Base-by-base conservation (phyloP, 2,797 vertebrate species). In the Betta splendens region DNA sequence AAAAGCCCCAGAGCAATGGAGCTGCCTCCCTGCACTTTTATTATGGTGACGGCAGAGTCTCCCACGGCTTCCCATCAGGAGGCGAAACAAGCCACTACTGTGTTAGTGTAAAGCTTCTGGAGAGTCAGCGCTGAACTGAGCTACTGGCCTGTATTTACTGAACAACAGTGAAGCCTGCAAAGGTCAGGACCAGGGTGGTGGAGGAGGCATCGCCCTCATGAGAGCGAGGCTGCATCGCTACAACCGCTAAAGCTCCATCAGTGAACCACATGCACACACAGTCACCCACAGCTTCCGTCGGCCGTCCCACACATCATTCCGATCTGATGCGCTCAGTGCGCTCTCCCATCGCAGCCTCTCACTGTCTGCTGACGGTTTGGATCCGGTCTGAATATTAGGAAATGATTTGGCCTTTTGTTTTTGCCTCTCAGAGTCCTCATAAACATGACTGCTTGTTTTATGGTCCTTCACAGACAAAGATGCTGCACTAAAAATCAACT, bases 1-100 rank as follows among this genome's bases (percentile, higher is more conserved):
- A 90, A 84, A 79, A 78, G 74, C 61, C 72, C 26, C 2, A 2
- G 56, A 78, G 80, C 75, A 83, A 85, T 47, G 82, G 68, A 72
- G 72, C 80, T 79, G 75, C 66, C 75, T 85, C 68, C 75, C 62
- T 62, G 59, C 74, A 85, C 77, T 71, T 91, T 86, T 87, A 87
- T 84, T 88, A 72, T 80, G 86, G 81, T 85, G 87, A 88, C 77
- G 73, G 86, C 89, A 87, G 78, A 69, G 84, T 85, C 80, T 87
- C 82, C 72, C 70, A 57, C 70, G 71, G 80, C 69, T 84, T 73
- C 69, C 69, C 67, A 54, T 72, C 28, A 11, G 28, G 59, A 79
- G 73, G 61, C 74, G 63, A 80, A 86, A 89, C 85, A 89, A 89
- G 79, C 63, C 60, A 36, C 79, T 72, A 68, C 89, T 89, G 87